Evolutionary conservation across 2,113 vertebrate species (phyloP), one percentile per base, ranked within the genome.

Genomic region (Pelmatolapia mariae): DNA sequence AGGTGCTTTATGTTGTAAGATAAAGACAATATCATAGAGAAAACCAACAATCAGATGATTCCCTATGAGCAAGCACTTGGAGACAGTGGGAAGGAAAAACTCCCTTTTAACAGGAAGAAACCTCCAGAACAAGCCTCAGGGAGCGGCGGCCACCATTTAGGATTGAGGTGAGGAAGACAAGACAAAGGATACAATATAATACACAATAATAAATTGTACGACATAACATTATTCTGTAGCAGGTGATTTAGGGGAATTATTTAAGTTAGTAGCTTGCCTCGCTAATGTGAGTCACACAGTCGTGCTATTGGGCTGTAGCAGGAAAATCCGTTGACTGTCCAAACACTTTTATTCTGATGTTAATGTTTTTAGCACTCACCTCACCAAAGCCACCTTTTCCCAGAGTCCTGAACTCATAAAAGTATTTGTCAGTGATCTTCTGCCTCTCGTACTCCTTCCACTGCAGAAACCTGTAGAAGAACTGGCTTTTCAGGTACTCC

Each of bases 331-430:
- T 63, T 36, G 59, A 52, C 18, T 12, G 16, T 54, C 11, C n/a
- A 52, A 54, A 61, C 8, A 40, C 54, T 52, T 52, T 50, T 8
- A 33, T 40, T 24, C 7, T 81, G 16, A 54, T n/a, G 11, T 12
- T 36, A 18, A 26, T 33, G 68, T 71, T 24, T 80, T 24, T 59
- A 10, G 36, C 31, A 92, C 95, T 26, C 96, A 99, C 98, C 98
- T 98, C 97, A 90, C 98, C 98, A 63, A 99, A 99, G 71, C 97
- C 98, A 40, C 98, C 98, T 96, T 96, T 98, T 38, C 98, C 98
- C 88, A 98, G 96, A 78, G 96, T 97, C 66, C 97, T 95, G 86
- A 98, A 99, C 87, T 99, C 97, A 2, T 97, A 97, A 87, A 99
- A 99, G 92, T 97, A 97, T 86, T 97, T 98, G 0, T 98, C 97